Evolutionary conservation across 1,140 invertebrate species (phyloP), one percentile per base, ranked within the genome.

Genomic region (Uloborus diversus): DNA sequence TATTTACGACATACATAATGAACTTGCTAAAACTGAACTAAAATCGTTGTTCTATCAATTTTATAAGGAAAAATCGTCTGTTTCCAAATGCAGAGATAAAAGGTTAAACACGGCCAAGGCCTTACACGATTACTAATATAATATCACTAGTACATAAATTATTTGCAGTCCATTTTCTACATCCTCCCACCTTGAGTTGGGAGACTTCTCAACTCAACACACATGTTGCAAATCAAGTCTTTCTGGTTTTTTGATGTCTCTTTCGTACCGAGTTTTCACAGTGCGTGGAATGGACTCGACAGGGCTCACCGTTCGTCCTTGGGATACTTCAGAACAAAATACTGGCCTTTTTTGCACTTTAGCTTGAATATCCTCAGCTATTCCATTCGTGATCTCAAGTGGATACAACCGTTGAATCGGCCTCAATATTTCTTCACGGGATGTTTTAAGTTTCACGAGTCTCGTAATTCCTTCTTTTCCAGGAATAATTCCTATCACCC

Each of bases 181-280:
- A n/a, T n/a, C n/a, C n/a, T n/a, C n/a, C n/a, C 49, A 51, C 49
- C n/a, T 51, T 51, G 49, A 51, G 49, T 51, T 51, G 49, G n/a
- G 49, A 4, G 5, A 51, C n/a, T 51, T 51, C 49, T n/a, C 49
- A 51, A 51, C 49, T 51, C 49, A 51, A 51, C n/a, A n/a, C n/a
- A n/a, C 20, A 51, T n/a, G n/a, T 35, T 23, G 42, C 62, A 65
- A 65, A 42, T 37, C 62, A 42, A 65, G 62, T 65, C 62, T 65
- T 42, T 65, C 30, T 37, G 62, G 62, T 37, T 1, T 23, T 25
- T 42, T 25, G 4, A 65, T 42, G 4, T 30, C 9, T 70, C 32
- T 57, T 70, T 32, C 32, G 57, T 28, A 70, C 13, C 51, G 30
- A 70, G 51, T 70, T 70, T 35, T 57, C n/a, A 37, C 32, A 57